These are phyloP conservation scores for Drosophila mayri DNA, from an alignment of 1,140 invertebrate genomes.

Conservation along the genomic window DNA sequence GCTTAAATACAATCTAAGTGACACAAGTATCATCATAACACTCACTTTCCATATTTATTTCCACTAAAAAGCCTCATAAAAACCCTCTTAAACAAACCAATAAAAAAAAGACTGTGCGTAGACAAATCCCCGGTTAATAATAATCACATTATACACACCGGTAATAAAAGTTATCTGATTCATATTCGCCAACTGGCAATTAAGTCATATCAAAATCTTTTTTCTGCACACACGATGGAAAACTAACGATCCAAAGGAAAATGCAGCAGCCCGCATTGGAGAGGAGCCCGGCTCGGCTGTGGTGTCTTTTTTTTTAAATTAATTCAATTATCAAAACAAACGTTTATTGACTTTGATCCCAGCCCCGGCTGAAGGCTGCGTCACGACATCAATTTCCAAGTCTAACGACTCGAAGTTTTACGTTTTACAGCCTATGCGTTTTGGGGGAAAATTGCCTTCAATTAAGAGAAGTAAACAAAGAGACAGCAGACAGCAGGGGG, in stretches of 20 bases:
- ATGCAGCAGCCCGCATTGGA: constrained; percentile 12
- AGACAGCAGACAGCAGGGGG: background rate
- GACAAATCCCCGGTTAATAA: constrained; percentile 11
- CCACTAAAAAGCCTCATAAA: constrained; percentile 3
- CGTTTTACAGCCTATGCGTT: constrained; percentile 47
- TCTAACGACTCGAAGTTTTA: constrained; percentile 44
- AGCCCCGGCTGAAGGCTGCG: constrained; percentile 32
- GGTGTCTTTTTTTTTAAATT: constrained; percentile 52
- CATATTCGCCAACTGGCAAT: constrained; percentile 36
- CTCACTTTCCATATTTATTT: background rate
- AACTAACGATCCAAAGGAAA: constrained; percentile 28
- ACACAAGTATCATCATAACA: background rate
- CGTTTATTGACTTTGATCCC: constrained; percentile 64
- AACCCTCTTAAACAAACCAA: background rate
- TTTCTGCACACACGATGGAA: constrained; percentile 23
- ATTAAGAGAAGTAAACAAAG: constrained; percentile 38
- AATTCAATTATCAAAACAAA: constrained; percentile 73
- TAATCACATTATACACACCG: constrained; percentile 8
- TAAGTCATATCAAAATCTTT: constrained; percentile 28
- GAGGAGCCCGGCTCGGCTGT: background rate
- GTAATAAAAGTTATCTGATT: constrained; percentile 39
- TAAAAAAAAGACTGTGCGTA: background rate
- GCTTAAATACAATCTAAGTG: no score
- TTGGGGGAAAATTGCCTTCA: constrained; percentile 56
- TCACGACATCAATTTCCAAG: constrained; percentile 43